Conservation (phyloP, 2,113 vertebrate species). For the Ammodytes dubius region DNA sequence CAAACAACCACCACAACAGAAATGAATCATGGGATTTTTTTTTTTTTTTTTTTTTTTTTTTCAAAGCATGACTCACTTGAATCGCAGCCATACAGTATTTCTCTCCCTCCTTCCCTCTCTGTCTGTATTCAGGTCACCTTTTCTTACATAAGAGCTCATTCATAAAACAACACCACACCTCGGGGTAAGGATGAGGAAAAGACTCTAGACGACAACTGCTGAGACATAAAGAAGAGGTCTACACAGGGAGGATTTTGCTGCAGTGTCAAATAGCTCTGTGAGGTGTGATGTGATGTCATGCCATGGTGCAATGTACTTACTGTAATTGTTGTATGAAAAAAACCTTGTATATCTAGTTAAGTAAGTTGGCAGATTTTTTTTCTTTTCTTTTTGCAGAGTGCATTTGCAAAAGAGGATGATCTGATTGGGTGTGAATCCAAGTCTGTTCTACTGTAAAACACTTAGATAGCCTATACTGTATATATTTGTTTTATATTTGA, state of each 20-base stretch:
- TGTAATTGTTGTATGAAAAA: conserved; percentile 26
- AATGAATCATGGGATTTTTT: conserved; percentile 6
- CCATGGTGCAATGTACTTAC: conserved; percentile 18
- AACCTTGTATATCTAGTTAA: not conserved
- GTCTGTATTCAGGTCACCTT: conserved; percentile 71
- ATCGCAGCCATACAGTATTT: conserved; percentile 22
- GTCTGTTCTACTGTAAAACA: not conserved
- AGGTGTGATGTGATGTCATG: conserved; percentile 35
- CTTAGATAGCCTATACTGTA: not conserved
- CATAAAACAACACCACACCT: conserved; percentile 79
- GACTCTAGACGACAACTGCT: conserved; percentile 35
- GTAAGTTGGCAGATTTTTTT: not conserved
- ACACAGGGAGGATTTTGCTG: conserved; percentile 61
- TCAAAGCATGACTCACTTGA: conserved; percentile 23
- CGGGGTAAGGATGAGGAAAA: conserved; percentile 55
- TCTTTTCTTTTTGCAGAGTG: not conserved
- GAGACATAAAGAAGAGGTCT: conserved; percentile 47
- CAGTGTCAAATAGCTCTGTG: conserved; percentile 46
- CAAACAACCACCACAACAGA: conserved; percentile 11
- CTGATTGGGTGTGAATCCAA: not conserved
- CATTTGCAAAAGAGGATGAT: not conserved
- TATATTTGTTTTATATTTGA: not conserved
- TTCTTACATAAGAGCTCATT: conserved; percentile 79
- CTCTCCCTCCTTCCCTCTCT: not conserved
- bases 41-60: conserved; percentile 17